phyloP scores from a whole-genome alignment of 2,113 vertebrate genomes.

The Prionailurus bengalensis region DNA sequence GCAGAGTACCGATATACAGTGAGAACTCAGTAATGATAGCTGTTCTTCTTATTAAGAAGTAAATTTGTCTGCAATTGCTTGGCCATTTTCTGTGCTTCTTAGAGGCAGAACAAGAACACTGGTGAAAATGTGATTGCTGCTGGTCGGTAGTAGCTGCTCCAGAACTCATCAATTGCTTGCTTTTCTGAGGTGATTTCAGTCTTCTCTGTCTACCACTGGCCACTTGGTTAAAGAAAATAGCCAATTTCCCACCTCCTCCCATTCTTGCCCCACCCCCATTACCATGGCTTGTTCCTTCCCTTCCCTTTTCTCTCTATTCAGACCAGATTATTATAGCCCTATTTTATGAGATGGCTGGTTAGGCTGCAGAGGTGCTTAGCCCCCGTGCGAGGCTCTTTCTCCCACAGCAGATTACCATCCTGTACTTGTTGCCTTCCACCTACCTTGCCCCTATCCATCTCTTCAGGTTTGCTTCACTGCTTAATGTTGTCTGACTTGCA shows the following conservation, averaged over 20 bases:
- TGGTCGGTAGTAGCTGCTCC: neutral
- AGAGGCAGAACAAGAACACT: neutral
- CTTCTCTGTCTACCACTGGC: neutral
- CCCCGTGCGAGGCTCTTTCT: neutral
- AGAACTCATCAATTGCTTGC: neutral
- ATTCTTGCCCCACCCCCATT: accelerated
- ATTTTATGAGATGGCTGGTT: neutral
- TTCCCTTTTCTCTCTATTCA: neutral
- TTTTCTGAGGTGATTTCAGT: neutral
- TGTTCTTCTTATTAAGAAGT: neutral
- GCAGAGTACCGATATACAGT: neutral
- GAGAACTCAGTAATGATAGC: neutral
- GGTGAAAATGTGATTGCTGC: no score
- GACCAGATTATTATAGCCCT: neutral
- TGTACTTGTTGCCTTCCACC: neutral
- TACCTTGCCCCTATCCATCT: neutral
- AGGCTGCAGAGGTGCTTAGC: neutral
- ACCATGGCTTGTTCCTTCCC: neutral
- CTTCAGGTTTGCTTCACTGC: neutral
- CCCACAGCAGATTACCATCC: neutral
- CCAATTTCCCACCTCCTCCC: accelerated
- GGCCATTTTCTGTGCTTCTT: neutral
- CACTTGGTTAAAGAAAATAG: neutral
- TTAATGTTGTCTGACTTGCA: neutral
- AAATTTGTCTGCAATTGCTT: neutral